phyloP scores from a whole-genome alignment of 2,888 invertebrate species.

The Synanthedon formicaeformis region DNA sequence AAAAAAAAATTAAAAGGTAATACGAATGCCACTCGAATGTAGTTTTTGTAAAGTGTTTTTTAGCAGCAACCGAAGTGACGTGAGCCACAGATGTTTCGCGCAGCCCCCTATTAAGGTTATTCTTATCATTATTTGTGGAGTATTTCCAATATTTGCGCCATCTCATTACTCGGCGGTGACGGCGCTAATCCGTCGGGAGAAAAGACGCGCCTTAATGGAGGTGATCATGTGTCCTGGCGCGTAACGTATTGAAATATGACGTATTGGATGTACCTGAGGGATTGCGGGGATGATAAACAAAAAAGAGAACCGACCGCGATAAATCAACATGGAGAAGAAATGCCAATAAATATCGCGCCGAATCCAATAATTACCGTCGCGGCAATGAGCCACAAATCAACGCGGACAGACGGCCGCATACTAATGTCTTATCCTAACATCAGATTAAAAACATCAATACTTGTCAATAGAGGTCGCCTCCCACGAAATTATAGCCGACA shows the following conservation, averaged over 20 bases:
- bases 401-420: slow-evolving; percentile 46
- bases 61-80: slow-evolving; percentile 39
- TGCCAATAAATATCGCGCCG: slow-evolving; percentile 64
- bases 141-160: slow-evolving; percentile 62
- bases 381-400: slow-evolving; percentile 61
- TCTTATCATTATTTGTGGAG: slow-evolving; percentile 50
- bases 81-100: slow-evolving; percentile 35
- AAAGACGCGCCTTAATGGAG: slow-evolving; percentile 52
- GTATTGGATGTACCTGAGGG: slow-evolving; percentile 56
- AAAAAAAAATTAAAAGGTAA: too few relatives aligned
- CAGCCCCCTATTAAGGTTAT: slow-evolving; percentile 27
- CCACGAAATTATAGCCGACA: slow-evolving; percentile 68
- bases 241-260: slow-evolving; percentile 64
- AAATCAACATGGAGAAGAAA: slow-evolving; percentile 62
- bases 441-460: slow-evolving; percentile 71
- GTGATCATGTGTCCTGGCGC: slow-evolving; percentile 64
- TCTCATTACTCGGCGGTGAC: slow-evolving; percentile 57
- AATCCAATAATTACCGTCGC: slow-evolving; percentile 62
- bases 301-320: slow-evolving; percentile 50
- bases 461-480: slow-evolving; percentile 68
- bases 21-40: too few relatives aligned
- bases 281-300: slow-evolving; percentile 48
- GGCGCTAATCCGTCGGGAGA: slow-evolving; percentile 65
- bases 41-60: too few relatives aligned
- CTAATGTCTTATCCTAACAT: slow-evolving; percentile 69